These are phyloP conservation scores for Scopus umbretta DNA, from an alignment of 2,113 vertebrate species.

Conservation along the genomic window DNA sequence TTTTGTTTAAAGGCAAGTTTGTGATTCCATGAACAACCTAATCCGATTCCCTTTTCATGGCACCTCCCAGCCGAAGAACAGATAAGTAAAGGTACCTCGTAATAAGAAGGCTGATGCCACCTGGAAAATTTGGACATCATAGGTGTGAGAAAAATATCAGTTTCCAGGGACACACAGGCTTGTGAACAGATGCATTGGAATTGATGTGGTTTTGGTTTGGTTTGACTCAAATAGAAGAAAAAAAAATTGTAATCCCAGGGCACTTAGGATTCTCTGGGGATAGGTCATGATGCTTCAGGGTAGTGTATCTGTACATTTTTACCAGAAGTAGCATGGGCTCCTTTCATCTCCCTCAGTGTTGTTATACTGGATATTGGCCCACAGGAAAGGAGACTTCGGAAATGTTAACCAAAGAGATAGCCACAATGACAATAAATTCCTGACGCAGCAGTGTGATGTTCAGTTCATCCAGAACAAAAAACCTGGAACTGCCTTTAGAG, in stretches of 20 bases:
- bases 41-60: background rate
- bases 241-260: background rate
- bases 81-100: background rate
- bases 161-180: background rate
- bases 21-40: background rate
- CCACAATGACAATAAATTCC: background rate
- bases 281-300: background rate
- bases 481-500: background rate
- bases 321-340: background rate
- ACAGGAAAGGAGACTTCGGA: background rate
- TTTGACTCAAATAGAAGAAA: background rate
- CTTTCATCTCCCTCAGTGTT: background rate
- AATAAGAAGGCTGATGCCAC: background rate
- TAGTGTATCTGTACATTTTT: background rate
- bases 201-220: background rate
- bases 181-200: background rate
- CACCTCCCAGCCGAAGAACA: background rate
- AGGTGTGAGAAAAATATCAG: background rate
- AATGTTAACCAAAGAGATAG: background rate
- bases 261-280: background rate
- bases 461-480: background rate
- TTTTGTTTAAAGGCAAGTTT: background rate
- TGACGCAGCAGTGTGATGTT: background rate
- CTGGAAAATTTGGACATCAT: background rate
- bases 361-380: background rate